Conservation (phyloP, 1,140 invertebrate species). For the Temnothorax longispinosus region DNA sequence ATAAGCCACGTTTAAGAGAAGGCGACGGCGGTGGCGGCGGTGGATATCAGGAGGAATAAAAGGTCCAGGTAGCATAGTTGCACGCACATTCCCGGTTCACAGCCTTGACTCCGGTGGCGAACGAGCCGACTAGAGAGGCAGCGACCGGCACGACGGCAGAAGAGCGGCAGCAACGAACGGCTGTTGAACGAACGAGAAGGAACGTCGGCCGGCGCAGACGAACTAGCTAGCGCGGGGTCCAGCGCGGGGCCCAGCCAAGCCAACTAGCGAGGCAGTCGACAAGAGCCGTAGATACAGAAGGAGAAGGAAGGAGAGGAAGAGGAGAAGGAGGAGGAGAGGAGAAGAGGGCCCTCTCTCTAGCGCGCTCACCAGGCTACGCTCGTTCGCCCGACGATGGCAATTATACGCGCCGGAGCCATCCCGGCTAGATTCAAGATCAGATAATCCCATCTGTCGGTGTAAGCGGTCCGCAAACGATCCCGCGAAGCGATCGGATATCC, state of each 20-base stretch:
- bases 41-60: slow-evolving; percentile 80
- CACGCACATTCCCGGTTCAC: slow-evolving; percentile 84
- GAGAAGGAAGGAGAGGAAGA: slow-evolving; percentile 10
- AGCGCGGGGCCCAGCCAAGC: slow-evolving; percentile 5
- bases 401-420: slow-evolving; percentile 83
- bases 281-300: slow-evolving; percentile 37
- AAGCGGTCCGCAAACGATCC: slow-evolving; percentile 81
- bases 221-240: slow-evolving; percentile 32
- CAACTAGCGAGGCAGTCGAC: slow-evolving; percentile 25
- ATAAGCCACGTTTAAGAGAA: slow-evolving; percentile 63
- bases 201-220: slow-evolving; percentile 42
- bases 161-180: slow-evolving; percentile 55
- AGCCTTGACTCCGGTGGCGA: slow-evolving; percentile 80
- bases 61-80: slow-evolving; percentile 84
- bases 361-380: slow-evolving; percentile 63
- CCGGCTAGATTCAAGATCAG: slow-evolving; percentile 83
- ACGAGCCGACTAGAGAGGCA: slow-evolving; percentile 62
- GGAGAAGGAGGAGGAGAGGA: slow-evolving; percentile 1
- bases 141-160: slow-evolving; percentile 47
- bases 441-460: slow-evolving; percentile 84
- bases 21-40: slow-evolving; percentile 40
- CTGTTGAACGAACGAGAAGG: slow-evolving; percentile 45
- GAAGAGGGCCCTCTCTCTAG: slow-evolving; percentile 60
- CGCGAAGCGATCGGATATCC: slow-evolving; percentile 79
- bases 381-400: slow-evolving; percentile 78